Evolutionary conservation across 2,113 vertebrate genomes (phyloP).

Genomic region (Hucho hucho): DNA sequence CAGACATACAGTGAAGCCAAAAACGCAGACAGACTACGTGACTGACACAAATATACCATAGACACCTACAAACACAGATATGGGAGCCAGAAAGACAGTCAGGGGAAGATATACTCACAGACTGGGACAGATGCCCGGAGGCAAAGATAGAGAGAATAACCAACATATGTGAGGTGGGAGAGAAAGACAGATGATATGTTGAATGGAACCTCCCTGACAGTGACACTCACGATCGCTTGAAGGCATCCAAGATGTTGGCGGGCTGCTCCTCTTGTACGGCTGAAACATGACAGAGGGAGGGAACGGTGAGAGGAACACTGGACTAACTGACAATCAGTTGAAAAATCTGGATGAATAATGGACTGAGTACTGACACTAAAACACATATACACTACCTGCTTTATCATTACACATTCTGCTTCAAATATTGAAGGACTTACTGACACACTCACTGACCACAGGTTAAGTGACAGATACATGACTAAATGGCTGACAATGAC

Average conservation of each 20-base stretch:
- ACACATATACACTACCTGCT: constrained; percentile 53
- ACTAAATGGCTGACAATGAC: constrained; percentile 45
- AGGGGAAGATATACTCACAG: constrained; percentile 22
- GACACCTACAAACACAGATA: constrained; percentile 34
- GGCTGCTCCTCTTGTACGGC: constrained; percentile 69
- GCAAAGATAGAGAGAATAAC: constrained; percentile 48
- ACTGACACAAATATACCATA: constrained; percentile 27
- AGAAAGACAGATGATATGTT: constrained; percentile 48
- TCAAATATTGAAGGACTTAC: neutral
- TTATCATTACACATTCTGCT: too few species aligned
- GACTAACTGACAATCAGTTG: neutral
- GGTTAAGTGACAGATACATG: constrained; percentile 50
- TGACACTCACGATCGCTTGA: constrained; percentile 85
- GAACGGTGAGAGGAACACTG: constrained; percentile 28
- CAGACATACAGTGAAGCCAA: constrained; percentile 1
- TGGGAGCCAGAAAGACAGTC: constrained; percentile 38
- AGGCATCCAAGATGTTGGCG: constrained; percentile 78
- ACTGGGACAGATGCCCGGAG: constrained; percentile 54
- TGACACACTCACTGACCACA: constrained; percentile 57
- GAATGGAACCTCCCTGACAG: constrained; percentile 53
- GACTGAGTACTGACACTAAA: constrained; percentile 28
- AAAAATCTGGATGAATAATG: too few species aligned
- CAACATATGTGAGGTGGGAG: constrained; percentile 43
- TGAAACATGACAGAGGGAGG: constrained; percentile 59
- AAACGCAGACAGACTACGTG: constrained; percentile 27